phyloP scores from a whole-genome alignment of 2,888 invertebrate genomes.

The Andrena haemorrhoa region DNA sequence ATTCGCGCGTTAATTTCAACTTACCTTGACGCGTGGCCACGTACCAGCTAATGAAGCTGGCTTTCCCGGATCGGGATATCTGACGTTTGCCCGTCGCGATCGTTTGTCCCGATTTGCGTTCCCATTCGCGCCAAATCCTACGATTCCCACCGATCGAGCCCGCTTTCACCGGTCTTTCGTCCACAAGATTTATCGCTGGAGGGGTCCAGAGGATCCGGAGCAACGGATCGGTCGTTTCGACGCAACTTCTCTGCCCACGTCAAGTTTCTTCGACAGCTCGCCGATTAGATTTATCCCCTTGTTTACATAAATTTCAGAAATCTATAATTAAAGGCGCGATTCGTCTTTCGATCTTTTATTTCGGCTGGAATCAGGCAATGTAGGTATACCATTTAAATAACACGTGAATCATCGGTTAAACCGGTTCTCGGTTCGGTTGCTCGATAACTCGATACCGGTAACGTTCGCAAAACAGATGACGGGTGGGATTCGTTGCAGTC shows the following conservation, averaged over 20 bases:
- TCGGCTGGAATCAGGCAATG: conserved; percentile 41
- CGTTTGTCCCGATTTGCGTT: conserved; percentile 57
- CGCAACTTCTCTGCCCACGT: not conserved
- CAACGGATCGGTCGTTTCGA: conserved; percentile 30
- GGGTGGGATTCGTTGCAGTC: conserved; percentile 31
- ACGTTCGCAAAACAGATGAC: conserved; percentile 48
- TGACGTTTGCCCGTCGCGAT: conserved; percentile 39
- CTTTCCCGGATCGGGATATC: conserved; percentile 40
- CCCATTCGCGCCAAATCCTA: conserved; percentile 40
- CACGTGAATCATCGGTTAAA: conserved; percentile 65
- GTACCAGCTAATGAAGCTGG: conserved; percentile 75
- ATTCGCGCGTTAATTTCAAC: conserved; percentile 80
- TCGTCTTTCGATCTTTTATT: conserved; percentile 50
- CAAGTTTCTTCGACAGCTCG: not conserved
- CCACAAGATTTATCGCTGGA: conserved; percentile 38
- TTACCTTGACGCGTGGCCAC: conserved; percentile 78
- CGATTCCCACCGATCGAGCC: conserved; percentile 27
- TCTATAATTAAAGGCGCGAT: conserved; percentile 58
- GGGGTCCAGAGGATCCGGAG: conserved; percentile 28
- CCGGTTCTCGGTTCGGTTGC: conserved; percentile 56
- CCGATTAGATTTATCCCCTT: conserved; percentile 40
- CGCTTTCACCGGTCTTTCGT: conserved; percentile 25
- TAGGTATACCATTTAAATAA: conserved; percentile 63
- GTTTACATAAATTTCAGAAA: conserved; percentile 58
- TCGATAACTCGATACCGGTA: not conserved